Conservation (phyloP, 53 echinoderm and acorn worm species). For the Hippasteria phrygiana region DNA sequence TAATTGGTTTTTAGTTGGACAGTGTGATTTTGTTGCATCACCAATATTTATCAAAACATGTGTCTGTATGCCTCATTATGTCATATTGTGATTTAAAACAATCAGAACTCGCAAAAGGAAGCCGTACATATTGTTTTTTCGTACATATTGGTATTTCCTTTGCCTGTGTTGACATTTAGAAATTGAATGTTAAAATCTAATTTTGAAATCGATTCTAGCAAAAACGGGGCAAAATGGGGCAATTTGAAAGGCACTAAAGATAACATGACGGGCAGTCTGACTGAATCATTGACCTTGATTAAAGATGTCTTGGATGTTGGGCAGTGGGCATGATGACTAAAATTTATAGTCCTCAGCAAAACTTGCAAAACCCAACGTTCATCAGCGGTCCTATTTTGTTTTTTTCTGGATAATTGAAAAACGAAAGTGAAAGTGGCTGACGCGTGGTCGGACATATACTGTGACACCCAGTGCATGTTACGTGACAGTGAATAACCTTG, state of each 20-base stretch:
- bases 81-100: not conserved
- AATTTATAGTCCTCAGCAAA: not conserved
- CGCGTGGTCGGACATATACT: too few species aligned
- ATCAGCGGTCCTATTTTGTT: not conserved
- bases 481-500: not conserved
- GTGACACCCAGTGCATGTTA: too few species aligned
- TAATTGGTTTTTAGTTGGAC: not conserved
- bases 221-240: too few species aligned
- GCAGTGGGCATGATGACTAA: too few species aligned
- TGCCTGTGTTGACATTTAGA: not conserved
- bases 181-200: too few species aligned
- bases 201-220: not conserved
- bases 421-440: not conserved
- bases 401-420: not conserved
- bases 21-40: too few species aligned
- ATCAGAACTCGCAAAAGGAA: not conserved
- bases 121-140: not conserved
- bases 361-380: not conserved
- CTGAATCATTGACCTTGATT: too few species aligned
- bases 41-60: not conserved
- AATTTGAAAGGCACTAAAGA: too few species aligned
- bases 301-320: too few species aligned
- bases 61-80: slow-evolving; percentile 11
- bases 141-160: not conserved
- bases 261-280: too few species aligned